Evolutionary conservation across 2,888 invertebrate genomes (phyloP).

Genomic region (Oscheius myriophilus): DNA sequence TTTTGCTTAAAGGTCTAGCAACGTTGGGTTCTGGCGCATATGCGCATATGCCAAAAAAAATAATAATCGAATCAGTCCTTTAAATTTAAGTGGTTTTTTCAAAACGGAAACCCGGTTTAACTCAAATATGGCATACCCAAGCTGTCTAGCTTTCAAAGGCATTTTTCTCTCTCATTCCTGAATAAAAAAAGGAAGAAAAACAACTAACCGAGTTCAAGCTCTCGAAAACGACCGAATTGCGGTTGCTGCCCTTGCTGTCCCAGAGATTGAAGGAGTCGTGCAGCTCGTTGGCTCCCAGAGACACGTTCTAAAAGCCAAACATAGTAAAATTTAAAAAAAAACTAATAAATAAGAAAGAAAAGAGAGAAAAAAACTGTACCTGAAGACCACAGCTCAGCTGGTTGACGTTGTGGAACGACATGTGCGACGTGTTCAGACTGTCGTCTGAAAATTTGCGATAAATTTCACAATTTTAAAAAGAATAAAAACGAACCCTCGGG

Average conservation of each 20-base stretch:
- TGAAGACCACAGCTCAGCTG: slow-evolving; percentile 9
- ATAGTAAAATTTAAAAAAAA: not conserved
- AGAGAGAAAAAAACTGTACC: not conserved
- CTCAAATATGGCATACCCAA: too few relatives aligned
- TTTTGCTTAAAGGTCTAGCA: too few relatives aligned
- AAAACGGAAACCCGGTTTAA: too few relatives aligned
- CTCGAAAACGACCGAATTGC: slow-evolving; percentile 10
- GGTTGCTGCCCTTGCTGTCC: slow-evolving; percentile 14
- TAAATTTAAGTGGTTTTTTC: too few relatives aligned
- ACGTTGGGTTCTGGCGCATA: too few relatives aligned
- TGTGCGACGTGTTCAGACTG: slow-evolving; percentile 3
- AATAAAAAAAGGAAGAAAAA: not conserved
- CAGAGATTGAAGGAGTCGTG: slow-evolving; percentile 22
- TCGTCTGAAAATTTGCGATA: not conserved
- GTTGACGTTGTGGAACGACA: slow-evolving; percentile 1
- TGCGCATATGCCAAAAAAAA: too few relatives aligned
- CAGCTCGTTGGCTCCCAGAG: slow-evolving; percentile 4
- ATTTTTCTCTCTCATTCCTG: too few relatives aligned
- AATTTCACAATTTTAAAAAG: not conserved
- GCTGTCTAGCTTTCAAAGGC: too few relatives aligned
- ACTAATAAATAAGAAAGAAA: too few relatives aligned
- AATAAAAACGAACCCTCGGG: not conserved
- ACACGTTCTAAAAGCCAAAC: slow-evolving; percentile 6
- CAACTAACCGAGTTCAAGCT: slow-evolving; percentile 6
- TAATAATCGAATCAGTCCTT: too few relatives aligned